Conservation (phyloP, 2,797 vertebrate genomes). For the Huso huso region DNA sequence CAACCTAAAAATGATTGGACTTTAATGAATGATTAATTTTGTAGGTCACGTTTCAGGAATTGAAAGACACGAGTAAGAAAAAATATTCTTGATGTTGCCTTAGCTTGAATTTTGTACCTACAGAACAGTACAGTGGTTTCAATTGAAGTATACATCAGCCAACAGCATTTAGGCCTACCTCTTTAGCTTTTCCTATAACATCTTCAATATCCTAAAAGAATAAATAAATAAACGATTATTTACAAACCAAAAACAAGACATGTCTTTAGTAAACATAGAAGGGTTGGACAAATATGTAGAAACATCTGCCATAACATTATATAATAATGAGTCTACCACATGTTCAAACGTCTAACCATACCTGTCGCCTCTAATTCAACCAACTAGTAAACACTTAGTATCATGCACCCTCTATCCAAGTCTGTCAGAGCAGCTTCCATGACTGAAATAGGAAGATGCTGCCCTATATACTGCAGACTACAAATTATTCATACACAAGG, state of each 20-base stretch:
- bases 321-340: too few relatives aligned
- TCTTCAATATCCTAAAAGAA: conserved; percentile 67
- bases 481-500: too few relatives aligned
- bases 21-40: neutral
- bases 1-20: neutral
- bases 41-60: neutral
- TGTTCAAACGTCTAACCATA: too few relatives aligned
- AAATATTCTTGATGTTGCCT: too few relatives aligned
- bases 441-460: too few relatives aligned
- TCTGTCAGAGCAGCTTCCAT: too few relatives aligned
- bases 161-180: conserved; percentile 38
- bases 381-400: too few relatives aligned
- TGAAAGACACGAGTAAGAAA: neutral
- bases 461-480: too few relatives aligned
- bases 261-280: neutral
- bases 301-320: neutral
- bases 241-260: neutral
- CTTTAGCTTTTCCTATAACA: conserved; percentile 66
- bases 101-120: too few relatives aligned
- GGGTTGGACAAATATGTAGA: neutral
- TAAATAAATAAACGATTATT: conserved; percentile 9
- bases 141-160: neutral
- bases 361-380: too few relatives aligned
- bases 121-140: neutral
- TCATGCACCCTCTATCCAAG: too few relatives aligned